A percentile compares a stretch with the other conserved stretches of the same genome.
Evolutionary conservation across 2,797 vertebrate genomes (phyloP).

Genomic region (Pipistrellus nathusii): DNA sequence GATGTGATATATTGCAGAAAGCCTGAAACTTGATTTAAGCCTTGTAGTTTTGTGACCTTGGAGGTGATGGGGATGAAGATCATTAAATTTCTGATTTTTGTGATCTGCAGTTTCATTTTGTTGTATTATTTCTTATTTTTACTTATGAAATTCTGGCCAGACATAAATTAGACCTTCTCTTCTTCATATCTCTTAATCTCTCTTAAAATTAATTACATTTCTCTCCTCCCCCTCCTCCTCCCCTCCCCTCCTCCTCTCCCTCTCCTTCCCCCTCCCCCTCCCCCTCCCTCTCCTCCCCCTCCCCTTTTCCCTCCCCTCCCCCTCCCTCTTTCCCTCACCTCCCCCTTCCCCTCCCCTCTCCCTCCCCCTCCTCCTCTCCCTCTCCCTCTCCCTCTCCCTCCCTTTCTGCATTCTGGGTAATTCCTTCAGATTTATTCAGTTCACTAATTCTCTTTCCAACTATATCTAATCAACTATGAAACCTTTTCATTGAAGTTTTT

Average conservation of each 20-base stretch:
- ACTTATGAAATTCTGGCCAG: conserved; percentile 1
- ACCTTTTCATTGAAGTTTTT: background rate
- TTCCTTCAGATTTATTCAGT: conserved; percentile 35
- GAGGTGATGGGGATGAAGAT: background rate
- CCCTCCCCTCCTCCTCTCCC: background rate
- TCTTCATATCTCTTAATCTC: background rate
- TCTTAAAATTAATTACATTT: conserved; percentile 28
- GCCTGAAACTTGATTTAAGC: background rate
- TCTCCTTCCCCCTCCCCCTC: background rate
- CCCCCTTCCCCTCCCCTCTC: background rate
- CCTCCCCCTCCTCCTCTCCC: background rate
- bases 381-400: background rate
- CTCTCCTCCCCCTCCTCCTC: background rate
- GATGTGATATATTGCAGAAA: conserved; percentile 13
- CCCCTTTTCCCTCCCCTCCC: background rate
- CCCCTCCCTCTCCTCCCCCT: background rate
- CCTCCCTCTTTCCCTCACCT: background rate
- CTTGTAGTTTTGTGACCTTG: background rate
- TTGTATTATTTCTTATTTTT: background rate
- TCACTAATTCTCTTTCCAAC: background rate
- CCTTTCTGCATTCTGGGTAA: background rate
- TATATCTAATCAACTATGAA: background rate
- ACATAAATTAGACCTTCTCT: background rate
- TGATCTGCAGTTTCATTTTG: conserved; percentile 3
- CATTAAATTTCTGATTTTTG: background rate